A percentile compares a stretch with the other conserved stretches of the same genome.
These are phyloP conservation scores for Aptenodytes forsteri DNA, from an alignment of 2,113 vertebrate genomes.

Conservation along the genomic window DNA sequence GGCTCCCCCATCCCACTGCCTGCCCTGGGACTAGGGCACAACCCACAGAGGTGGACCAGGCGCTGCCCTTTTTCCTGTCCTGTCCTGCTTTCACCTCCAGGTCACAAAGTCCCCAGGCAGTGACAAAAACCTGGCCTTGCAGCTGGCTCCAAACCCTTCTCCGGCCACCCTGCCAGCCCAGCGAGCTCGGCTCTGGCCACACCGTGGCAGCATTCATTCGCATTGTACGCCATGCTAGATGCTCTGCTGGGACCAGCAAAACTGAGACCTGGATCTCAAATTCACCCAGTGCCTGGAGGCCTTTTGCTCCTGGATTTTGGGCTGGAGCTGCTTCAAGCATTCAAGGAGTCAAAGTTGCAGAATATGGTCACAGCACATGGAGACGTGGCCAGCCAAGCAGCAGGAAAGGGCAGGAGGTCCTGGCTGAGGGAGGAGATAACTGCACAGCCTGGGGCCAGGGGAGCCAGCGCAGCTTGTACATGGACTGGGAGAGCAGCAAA, in stretches of 20 bases:
- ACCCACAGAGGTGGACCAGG: not conserved
- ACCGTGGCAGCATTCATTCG: slow-evolving; percentile 46
- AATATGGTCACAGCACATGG: not conserved
- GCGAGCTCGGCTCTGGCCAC: not conserved
- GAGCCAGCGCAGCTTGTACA: not conserved
- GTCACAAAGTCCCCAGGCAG: not conserved
- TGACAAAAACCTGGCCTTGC: not conserved
- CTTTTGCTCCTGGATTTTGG: not conserved
- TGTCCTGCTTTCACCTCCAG: not conserved
- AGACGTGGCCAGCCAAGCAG: not conserved
- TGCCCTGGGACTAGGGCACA: not conserved
- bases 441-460: not conserved
- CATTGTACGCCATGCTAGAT: fast-evolving
- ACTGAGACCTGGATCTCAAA: not conserved
- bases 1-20: not conserved
- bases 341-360: not conserved
- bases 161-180: not conserved
- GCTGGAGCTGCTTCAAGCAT: not conserved
- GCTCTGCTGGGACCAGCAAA: not conserved
- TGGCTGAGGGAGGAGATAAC: not conserved
- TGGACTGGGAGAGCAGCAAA: not conserved
- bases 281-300: not conserved
- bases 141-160: not conserved
- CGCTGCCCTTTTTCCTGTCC: not conserved
- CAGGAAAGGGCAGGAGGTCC: not conserved